Base-by-base conservation (phyloP, 1,140 invertebrate genomes). In the Diabrotica virgifera region DNA sequence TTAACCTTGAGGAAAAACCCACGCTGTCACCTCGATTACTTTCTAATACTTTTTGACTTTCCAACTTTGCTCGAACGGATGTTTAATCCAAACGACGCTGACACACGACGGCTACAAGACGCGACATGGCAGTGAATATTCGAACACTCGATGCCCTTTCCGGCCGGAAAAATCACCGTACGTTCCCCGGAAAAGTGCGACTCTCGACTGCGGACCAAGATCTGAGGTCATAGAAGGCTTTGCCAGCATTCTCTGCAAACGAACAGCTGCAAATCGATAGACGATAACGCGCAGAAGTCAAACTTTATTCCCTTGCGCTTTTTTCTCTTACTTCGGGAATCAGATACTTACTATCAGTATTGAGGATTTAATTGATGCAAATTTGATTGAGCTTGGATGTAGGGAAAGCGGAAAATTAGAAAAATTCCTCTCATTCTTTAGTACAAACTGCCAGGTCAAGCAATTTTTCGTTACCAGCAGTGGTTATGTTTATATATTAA, bases 221-320 rank as follows among this genome's bases (percentile, higher is more conserved):
- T 52, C 40, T 38, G 40, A 60, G 59, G 59, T 60, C 59, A 60
- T 50, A 60, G 46, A 52, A 40, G 59, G 57, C 59, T 60, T 60
- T 60, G 14, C 59, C 59, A 60, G 59, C 59, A 60, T 36, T 60
- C 59, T 36, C 37, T 60, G 59, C 59, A 60, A 60, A 24, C 59
- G 38, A 38, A 60, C 36, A 36, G 59, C 35, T 60, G 59, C 40
- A 60, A 52, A 60, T 60, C 59, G 46, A 60, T 60, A 60, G 38
- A 13, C 14, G 14, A 12, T 35, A 60, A 12, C 40, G 50, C 59
- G 59, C 59, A 40, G 14, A 38, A 36, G 37, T 46, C 24, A 60
- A 60, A 60, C 40, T 60, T 60, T 55, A 35, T 36, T 10, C 53
- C 53, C 59, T 52, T 14, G 57, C 57, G 14, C 24, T 52, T 24